Evolutionary conservation across 2,113 vertebrate genomes (phyloP), one percentile per base, ranked within the genome.

Genomic region (Ranitomeya imitator): DNA sequence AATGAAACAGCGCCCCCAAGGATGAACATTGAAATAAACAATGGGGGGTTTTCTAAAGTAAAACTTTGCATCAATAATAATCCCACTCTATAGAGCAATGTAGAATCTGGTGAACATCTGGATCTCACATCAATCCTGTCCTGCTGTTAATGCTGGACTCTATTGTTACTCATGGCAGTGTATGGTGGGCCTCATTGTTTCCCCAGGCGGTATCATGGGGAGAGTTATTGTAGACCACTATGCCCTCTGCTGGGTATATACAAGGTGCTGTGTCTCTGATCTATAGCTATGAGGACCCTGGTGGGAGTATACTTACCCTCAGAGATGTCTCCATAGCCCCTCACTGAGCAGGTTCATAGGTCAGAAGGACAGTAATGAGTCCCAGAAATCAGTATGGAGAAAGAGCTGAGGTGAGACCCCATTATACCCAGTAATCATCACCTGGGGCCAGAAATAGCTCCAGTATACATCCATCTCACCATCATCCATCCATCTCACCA

Each of bases 331-430:
- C 54, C 45, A 45, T 57, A 26, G 13, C 61, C 54, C 13, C 86
- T 71, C n/a, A 52, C 77, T 71, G 78, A 54, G 23, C 52, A 1
- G 51, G 85, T 63, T 80, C 85, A 60, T n/a, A 55, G 85, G 86
- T 87, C 78, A 81, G n/a, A 63, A 6, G 63, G 86, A 59, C 77
- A 69, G 51, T 79, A 18, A 80, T 86, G 79, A 54, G n/a, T 87
- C 51, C 54, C 52, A 69, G 69, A 51, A 79, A 57, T 79, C 16
- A 61, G 8, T n/a, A 15, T 78, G 85, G 85, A 78, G 85, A 57
- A 76, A 63, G 52, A 55, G 16, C 7, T 52, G 26, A 67, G 37
- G 23, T 55, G 18, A 21, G 63, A 65, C 21, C 14, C 67, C 21
- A 52, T 19, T 55, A 54, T 14, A 21, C 12, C 54, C 54, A 21